Evolutionary conservation across 2,113 vertebrate species (phyloP).

Genomic region (Eudorcas thomsonii): DNA sequence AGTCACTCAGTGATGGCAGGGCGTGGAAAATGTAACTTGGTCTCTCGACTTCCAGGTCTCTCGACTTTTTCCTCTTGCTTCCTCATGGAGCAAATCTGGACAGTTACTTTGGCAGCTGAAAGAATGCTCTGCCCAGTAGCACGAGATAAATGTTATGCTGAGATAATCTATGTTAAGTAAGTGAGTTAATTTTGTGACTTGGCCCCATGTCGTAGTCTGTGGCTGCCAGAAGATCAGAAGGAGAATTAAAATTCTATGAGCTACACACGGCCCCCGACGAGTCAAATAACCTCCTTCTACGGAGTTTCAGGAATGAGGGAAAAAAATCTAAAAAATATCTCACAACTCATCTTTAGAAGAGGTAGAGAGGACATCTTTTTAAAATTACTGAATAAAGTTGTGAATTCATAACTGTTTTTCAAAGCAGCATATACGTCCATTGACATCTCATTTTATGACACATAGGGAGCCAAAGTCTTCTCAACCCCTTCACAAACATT

Average conservation of each 20-base stretch:
- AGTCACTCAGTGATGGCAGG: background rate
- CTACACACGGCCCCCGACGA: background rate
- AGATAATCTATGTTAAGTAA: background rate
- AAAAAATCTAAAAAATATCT: background rate
- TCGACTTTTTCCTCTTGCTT: background rate
- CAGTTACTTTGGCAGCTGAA: background rate
- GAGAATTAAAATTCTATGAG: background rate
- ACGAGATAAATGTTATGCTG: background rate
- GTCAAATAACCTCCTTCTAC: background rate
- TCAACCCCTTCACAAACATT: background rate
- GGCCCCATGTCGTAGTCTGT: rapidly evolving
- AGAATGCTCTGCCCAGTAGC: background rate
- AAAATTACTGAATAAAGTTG: background rate
- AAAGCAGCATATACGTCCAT: background rate
- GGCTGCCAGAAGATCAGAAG: background rate
- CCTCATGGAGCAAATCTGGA: background rate
- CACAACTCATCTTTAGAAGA: background rate
- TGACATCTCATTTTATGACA: background rate
- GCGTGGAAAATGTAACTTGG: rapidly evolving
- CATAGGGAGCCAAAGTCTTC: background rate
- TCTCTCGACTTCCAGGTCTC: background rate
- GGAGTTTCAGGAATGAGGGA: background rate
- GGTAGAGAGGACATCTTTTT: background rate
- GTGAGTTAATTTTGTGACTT: background rate
- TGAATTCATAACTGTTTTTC: background rate